Evolutionary conservation across 2,113 vertebrate genomes (phyloP).

Genomic region (Tupaia tana): DNA sequence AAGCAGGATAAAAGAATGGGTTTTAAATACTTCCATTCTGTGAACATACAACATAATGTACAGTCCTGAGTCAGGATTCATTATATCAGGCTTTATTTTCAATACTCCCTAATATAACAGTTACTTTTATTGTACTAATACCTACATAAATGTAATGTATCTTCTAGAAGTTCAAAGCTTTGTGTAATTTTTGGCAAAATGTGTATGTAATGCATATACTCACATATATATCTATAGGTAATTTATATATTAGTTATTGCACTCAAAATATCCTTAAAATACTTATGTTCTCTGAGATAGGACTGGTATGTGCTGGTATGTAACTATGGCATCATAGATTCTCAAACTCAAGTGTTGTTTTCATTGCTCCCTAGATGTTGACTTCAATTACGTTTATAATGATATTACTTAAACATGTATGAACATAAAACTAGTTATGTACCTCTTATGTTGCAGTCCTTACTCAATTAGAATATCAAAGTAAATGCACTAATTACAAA

Average conservation of each 20-base stretch:
- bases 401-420: slow-evolving; percentile 54
- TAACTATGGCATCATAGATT: not conserved
- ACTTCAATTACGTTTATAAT: slow-evolving; percentile 62
- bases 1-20: not conserved
- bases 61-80: not conserved
- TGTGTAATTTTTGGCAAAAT: slow-evolving; percentile 2
- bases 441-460: slow-evolving; percentile 17
- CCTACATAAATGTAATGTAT: not conserved
- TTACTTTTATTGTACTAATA: not conserved
- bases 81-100: not conserved
- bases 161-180: slow-evolving; percentile 21
- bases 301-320: not conserved
- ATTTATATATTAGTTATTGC: not conserved
- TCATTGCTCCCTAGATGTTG: slow-evolving; percentile 22
- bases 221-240: not conserved
- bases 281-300: not conserved
- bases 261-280: slow-evolving; percentile 40
- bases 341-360: not conserved
- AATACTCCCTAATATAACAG: not conserved
- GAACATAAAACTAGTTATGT: slow-evolving; percentile 46
- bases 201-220: not conserved
- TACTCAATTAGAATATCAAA: slow-evolving; percentile 63
- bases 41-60: not conserved
- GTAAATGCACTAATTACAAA: slow-evolving; percentile 56
- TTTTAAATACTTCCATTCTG: not conserved